These are phyloP conservation scores for Balanococcus diminutus DNA, from an alignment of 2,888 invertebrate species.

Conservation along the genomic window DNA sequence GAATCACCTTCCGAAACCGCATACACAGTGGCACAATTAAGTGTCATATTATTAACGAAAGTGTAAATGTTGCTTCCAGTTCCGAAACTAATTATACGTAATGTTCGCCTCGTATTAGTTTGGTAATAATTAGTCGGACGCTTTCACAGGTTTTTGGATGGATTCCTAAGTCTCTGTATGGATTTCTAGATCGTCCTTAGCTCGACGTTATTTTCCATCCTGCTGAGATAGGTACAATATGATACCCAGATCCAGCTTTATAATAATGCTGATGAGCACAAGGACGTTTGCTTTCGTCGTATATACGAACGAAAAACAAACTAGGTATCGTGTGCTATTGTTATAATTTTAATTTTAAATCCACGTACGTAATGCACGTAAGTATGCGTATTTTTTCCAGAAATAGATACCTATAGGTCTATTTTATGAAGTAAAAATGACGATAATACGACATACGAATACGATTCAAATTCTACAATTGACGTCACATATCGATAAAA, in stretches of 20 bases:
- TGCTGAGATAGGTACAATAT: conserved; percentile 15
- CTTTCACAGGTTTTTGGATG: conserved; percentile 34
- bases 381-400: background rate
- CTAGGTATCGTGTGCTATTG: background rate
- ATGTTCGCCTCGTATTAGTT: conserved; percentile 2
- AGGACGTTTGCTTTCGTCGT: background rate
- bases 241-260: background rate
- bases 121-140: conserved; percentile 8
- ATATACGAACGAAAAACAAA: background rate
- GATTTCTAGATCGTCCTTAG: background rate
- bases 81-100: conserved; percentile 29
- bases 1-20: conserved; percentile 3
- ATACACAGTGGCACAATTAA: background rate
- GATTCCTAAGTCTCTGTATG: background rate
- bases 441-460: background rate
- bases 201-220: conserved; percentile 22
- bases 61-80: background rate
- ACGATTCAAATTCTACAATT: background rate
- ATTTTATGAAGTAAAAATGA: background rate
- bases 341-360: conserved; percentile 13
- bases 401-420: background rate
- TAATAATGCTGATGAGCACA: background rate
- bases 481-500: background rate
- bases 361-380: background rate
- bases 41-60: conserved; percentile 24